Base-by-base conservation (phyloP, 2,888 invertebrate species). In the Drosophila mayaguana region DNA sequence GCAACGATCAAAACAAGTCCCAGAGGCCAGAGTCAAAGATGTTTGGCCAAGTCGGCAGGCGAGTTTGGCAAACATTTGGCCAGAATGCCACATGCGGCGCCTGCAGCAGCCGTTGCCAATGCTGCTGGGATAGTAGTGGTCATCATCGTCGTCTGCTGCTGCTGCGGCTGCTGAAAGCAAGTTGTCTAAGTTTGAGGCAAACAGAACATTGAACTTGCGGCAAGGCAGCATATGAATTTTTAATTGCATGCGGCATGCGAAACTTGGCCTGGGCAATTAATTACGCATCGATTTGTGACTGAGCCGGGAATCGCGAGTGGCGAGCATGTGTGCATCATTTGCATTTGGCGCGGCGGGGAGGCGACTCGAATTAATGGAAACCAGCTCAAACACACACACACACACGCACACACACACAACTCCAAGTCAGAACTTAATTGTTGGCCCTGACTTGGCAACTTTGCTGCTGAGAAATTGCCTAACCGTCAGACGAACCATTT, bases 231-330 rank as follows among this genome's bases (percentile, higher is more conserved):
- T 84, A 88, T 86, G 87, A 80, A 86, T 89, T 86, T 89, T 88
- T 86, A 86, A 86, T 86, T 86, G 90, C 90, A 83, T 86, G 81
- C 75, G 82, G 87, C 82, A 83, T 86, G 83, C 88, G 78, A 83
- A 88, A 78, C 42, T 78, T 78, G 78, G 78, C 54, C 68, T 34
- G 64, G 75, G 75, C 90, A 86, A 86, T 86, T 90, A 86, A 86
- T 89, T 83, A 86, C 79, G 68, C 84, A 86, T 88, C 87, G 85
- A 86, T 88, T 83, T 83, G 87, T 88, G 89, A 83, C 88, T 78
- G 65, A 67, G 65, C 78, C 9, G 36, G 16, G 38, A 63, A 62
- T 63, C 32, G 62, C 28, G 18, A 46, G 59, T 25, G 40, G 38
- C 28, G 46, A 55, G 68, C 63, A 64, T 74, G 65, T 81, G 79